Evolutionary conservation across 2,797 vertebrate species (phyloP), one percentile per base, ranked within the genome.

Genomic region (Enteromius thamalakanensis): DNA sequence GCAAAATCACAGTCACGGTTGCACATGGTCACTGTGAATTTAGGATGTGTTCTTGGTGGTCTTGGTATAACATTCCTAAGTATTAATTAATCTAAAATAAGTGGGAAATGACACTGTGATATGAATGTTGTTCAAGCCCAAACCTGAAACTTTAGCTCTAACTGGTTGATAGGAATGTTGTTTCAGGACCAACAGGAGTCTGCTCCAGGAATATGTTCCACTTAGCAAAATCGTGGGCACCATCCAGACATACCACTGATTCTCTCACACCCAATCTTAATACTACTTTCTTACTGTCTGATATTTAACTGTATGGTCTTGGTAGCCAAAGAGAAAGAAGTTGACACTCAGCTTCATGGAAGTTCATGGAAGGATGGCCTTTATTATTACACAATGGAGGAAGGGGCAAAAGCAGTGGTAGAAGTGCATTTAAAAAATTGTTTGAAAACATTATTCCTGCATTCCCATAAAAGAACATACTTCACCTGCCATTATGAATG

Each of bases 191-290:
- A 26, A 70, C 6, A 17, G 12, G n/a, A 70, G 40, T 17, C 68
- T 70, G 68, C 68, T 70, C 12, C 40, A 45, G 68, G 68, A 47
- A 70, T 23, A 26, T 70, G n/a, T 70, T 47, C n/a, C 40, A 70
- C 40, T 70, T 47, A 12, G n/a, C 40, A 70, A 70, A 70, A 26
- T 45, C 40, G 45, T 15, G 68, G 40, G 23, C 68, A 68, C 37
- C 19, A n/a, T 70, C 67, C 40, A 70, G 68, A 47, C 40, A 70
- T 70, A 47, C n/a, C 68, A 47, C 12, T 15, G 11, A 23, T 70
- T 70, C 40, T 70, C 68, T 42, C 12, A 15, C 68, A 64, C 62
- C 40, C 34, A 68, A 68, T 68, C 65, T 40, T 68, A 68, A 68
- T 68, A 68, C 37, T 68, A 12, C 8, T 26, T 40, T 45, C 40